Conservation (phyloP, 1,140 invertebrate genomes). For the Aleiodes sp. region DNA sequence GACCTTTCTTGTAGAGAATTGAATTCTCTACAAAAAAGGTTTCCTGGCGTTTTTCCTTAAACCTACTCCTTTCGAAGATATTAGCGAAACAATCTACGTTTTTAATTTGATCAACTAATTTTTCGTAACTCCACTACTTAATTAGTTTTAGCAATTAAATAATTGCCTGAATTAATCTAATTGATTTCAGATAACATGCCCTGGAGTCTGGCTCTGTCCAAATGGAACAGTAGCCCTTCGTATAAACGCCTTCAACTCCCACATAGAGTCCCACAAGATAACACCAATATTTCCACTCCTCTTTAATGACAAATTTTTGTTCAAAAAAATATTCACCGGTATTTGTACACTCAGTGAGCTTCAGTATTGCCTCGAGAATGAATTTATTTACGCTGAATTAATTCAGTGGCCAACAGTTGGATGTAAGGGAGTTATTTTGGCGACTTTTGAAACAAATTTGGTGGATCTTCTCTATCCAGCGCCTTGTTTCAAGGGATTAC, state of each 20-base stretch:
- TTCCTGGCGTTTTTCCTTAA: too few species aligned
- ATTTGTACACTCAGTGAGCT: constrained; percentile 64
- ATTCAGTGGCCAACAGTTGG: constrained; percentile 70
- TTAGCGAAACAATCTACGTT: too few species aligned
- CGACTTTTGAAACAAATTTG: constrained; percentile 71
- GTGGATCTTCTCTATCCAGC: constrained; percentile 73
- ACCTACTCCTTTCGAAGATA: too few species aligned
- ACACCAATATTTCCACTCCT: constrained; percentile 72
- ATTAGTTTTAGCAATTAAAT: neutral
- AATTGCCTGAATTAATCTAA: neutral
- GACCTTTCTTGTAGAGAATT: too few species aligned
- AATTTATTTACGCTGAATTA: constrained; percentile 71
- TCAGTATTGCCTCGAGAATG: constrained; percentile 62
- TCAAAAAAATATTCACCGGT: constrained; percentile 70
- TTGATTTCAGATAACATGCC: constrained; percentile 72
- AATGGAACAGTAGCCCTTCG: constrained; percentile 74
- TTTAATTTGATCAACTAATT: neutral
- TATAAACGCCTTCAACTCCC: constrained; percentile 70
- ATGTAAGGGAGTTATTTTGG: constrained; percentile 65
- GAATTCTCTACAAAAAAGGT: too few species aligned
- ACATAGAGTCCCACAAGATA: constrained; percentile 69
- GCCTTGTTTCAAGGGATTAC: constrained; percentile 58
- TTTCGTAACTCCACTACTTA: neutral
- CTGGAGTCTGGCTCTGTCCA: constrained; percentile 78
- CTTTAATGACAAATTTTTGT: constrained; percentile 73